A percentile compares a stretch with the other conserved stretches of the same genome.
Evolutionary conservation across 2,113 vertebrate species (phyloP).

Genomic region (Carassius gibelio): DNA sequence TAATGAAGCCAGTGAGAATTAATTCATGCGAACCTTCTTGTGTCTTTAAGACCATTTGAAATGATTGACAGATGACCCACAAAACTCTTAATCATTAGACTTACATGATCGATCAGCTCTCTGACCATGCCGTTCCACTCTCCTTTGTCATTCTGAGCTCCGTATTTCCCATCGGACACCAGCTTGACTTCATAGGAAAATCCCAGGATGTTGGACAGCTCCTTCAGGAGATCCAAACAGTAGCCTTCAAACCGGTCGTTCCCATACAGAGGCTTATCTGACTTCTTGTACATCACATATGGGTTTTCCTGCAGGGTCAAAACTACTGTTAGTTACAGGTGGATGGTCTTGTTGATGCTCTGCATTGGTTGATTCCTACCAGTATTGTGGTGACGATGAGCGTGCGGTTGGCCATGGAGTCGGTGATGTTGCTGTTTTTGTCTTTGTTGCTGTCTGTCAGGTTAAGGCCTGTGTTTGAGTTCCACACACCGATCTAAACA

Average conservation of each 20-base stretch:
- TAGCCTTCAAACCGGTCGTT: conserved; percentile 98
- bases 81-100: conserved; percentile 55
- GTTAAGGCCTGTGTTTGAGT: conserved; percentile 94
- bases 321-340: neutral
- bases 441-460: conserved; percentile 89
- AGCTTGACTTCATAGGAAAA: conserved; percentile 96
- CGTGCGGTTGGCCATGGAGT: conserved; percentile 91
- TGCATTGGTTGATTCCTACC: conserved; percentile 71
- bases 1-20: neutral
- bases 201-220: conserved; percentile 93
- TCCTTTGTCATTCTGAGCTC: conserved; percentile 96
- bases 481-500: conserved; percentile 93
- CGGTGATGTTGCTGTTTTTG: conserved; percentile 84
- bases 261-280: conserved; percentile 94
- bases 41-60: neutral
- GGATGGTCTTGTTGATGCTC: too few relatives aligned
- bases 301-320: conserved; percentile 86
- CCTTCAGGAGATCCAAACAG: conserved; percentile 94
- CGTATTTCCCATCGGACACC: conserved; percentile 96
- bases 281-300: conserved; percentile 98
- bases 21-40: neutral
- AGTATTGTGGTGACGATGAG: conserved; percentile 96
- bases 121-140: conserved; percentile 99
- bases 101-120: conserved; percentile 97
- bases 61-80: neutral